Conservation (phyloP, 2,113 vertebrate species). For the Symphodus melops region DNA sequence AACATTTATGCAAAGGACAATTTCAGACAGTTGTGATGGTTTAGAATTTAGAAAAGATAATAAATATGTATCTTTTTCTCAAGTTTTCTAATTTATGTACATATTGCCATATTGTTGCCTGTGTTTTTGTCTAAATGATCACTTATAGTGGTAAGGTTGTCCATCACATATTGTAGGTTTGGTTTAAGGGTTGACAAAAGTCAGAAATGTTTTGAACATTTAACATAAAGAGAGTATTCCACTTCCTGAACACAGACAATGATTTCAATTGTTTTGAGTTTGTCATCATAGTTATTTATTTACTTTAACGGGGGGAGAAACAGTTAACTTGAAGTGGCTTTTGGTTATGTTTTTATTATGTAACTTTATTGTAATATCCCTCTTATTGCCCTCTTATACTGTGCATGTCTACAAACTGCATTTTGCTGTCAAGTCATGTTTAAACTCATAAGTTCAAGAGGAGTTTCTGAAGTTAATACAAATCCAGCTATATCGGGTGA, state of each 20-base stretch:
- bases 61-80: too few relatives aligned
- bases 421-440: too few relatives aligned
- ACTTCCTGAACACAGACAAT: neutral
- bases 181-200: neutral
- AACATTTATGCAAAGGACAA: too few relatives aligned
- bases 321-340: neutral
- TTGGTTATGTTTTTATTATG: neutral
- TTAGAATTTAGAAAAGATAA: too few relatives aligned
- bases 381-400: neutral
- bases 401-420: neutral
- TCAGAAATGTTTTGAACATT: neutral
- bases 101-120: neutral
- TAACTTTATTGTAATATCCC: too few relatives aligned
- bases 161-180: neutral
- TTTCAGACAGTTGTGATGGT: too few relatives aligned
- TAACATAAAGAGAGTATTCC: neutral
- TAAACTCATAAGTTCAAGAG: too few relatives aligned
- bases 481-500: too few relatives aligned
- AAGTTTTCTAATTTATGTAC: too few relatives aligned
- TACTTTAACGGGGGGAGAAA: too few relatives aligned
- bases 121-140: neutral
- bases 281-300: neutral
- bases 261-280: neutral
- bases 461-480: too few relatives aligned
- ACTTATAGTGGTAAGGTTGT: neutral